Percentiles rank a stretch among this genome's conserved stretches.
phyloP scores from a whole-genome alignment of 2,797 vertebrate species.

The Xerus rutilus region DNA sequence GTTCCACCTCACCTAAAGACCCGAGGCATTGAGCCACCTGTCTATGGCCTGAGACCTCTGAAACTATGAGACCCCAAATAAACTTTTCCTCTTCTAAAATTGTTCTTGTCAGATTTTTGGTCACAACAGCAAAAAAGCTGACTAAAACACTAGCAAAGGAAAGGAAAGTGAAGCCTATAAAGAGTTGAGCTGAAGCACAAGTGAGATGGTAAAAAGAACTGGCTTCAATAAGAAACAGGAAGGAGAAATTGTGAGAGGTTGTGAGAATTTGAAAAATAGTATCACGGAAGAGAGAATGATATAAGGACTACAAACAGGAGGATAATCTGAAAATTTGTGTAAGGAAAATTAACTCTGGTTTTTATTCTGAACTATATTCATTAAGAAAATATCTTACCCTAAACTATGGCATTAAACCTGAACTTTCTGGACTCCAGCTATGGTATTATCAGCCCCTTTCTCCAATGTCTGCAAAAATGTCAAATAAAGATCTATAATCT shows the following conservation, averaged over 20 bases:
- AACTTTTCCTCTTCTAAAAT: no score
- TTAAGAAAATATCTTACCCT: background rate
- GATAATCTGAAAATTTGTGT: background rate
- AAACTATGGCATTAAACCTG: background rate
- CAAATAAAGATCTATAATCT: background rate
- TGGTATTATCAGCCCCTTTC: no score
- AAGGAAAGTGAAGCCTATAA: background rate
- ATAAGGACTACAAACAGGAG: background rate
- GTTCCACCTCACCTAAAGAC: no score
- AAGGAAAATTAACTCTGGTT: background rate
- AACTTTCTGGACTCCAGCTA: rapidly evolving
- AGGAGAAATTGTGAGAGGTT: background rate
- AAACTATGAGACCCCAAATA: no score
- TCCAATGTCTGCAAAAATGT: background rate
- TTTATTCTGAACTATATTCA: background rate
- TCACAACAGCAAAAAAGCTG: no score
- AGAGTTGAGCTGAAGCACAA: background rate
- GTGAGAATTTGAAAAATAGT: background rate
- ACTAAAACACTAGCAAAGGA: background rate
- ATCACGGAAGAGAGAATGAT: background rate
- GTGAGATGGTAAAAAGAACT: background rate
- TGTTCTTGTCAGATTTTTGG: no score
- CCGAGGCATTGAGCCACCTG: no score
- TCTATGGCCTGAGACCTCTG: no score
- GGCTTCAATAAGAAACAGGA: background rate